Base-by-base conservation (phyloP, 2,797 vertebrate species). In the Pangasius mekongensis region DNA sequence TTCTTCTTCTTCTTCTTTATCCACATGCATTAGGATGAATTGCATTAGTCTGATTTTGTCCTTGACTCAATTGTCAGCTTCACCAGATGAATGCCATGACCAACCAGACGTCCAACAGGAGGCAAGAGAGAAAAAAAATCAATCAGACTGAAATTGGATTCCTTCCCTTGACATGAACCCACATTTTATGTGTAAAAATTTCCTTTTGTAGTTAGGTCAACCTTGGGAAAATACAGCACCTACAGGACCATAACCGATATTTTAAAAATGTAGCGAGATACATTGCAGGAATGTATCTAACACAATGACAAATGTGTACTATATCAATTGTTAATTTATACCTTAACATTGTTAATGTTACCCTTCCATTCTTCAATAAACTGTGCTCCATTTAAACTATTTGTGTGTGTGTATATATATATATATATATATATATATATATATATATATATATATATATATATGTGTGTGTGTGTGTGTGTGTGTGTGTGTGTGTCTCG, bases 81-180 rank as follows among this genome's bases (percentile, higher is more conserved):
- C 43, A 78, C 20, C 73, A 74, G 39, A 73, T 73, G 69, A 73
- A 69, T 89, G 39, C 39, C 66, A 84, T 33, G 47, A 2, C 39
- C 67, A 83, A 67, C 56, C 56, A 84, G 64, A 86, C 52, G 66
- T 86, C 69, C 60, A 85, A 67, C 85, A 47, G 24, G 39, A 66
- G 36, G 66, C 5, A 43, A 27, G 24, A 67, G 20, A 33, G 24
- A 64, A 52, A 81, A 52, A 81, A 30, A 74, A 67, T 92, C 89
- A 89, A 90, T 92, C 92, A 89, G 91, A 91, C 89, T 92, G 82
- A 93, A 92, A 78, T 89, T 93, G 81, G 90, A 90, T 89, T 90
- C 93, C 92, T 91, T 86, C 88, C 90, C 24, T 49, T 76, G 73
- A 54, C 27, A 77, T 18, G 74, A 77, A 77, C 27, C n/a, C 74